phyloP scores from a whole-genome alignment of 2,888 invertebrate species.

The Epistrophe grossulariae region DNA sequence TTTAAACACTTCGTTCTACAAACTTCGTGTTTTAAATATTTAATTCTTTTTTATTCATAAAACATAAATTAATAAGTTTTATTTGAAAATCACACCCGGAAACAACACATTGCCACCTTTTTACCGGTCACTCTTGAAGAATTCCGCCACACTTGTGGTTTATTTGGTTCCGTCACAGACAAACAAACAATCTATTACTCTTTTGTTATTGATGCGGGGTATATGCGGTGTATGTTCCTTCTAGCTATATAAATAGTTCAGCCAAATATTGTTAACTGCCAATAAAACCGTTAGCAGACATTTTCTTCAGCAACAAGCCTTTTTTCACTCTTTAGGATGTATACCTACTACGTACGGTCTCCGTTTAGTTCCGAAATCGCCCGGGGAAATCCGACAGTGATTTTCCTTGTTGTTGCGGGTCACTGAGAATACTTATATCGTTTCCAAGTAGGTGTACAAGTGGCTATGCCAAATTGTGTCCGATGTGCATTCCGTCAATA shows the following conservation, averaged over 20 bases:
- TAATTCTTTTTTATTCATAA: background rate
- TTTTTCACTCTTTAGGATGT: slow-evolving; percentile 18
- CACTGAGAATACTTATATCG: slow-evolving; percentile 57
- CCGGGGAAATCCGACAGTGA: slow-evolving; percentile 62
- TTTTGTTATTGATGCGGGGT: slow-evolving; percentile 10
- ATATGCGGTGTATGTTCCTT: background rate
- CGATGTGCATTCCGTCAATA: slow-evolving; percentile 73
- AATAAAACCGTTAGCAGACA: slow-evolving; percentile 47
- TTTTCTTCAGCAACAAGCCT: slow-evolving; percentile 66
- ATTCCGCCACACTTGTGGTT: slow-evolving; percentile 65
- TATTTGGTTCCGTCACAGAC: slow-evolving; percentile 51
- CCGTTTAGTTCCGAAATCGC: slow-evolving; percentile 44
- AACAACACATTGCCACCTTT: slow-evolving; percentile 71
- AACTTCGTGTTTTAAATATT: background rate
- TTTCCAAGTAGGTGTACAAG: slow-evolving; percentile 46
- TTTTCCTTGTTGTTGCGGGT: slow-evolving; percentile 66
- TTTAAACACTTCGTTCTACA: background rate
- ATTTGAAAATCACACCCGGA: slow-evolving; percentile 65
- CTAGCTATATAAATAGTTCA: slow-evolving; percentile 6
- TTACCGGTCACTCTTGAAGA: slow-evolving; percentile 64
- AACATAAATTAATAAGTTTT: slow-evolving; percentile 55
- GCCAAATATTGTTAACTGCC: slow-evolving; percentile 53
- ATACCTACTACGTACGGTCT: no score
- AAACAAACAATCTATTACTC: slow-evolving; percentile 52
- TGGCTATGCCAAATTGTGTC: slow-evolving; percentile 65